Evolutionary conservation across 2,113 vertebrate species (phyloP).

Genomic region (Callaeas wilsoni): DNA sequence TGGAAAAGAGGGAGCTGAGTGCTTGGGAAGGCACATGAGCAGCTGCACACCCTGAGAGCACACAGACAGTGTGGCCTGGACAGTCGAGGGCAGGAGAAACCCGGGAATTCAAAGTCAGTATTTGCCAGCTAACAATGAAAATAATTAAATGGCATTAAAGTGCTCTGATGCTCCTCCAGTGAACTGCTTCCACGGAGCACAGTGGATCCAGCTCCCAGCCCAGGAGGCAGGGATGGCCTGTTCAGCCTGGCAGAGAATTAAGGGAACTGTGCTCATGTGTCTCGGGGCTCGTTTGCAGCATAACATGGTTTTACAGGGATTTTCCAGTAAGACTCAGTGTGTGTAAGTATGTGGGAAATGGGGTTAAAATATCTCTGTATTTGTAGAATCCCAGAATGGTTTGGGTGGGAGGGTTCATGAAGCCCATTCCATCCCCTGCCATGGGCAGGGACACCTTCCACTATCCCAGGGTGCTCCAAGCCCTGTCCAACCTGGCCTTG

Average conservation of each 20-base stretch:
- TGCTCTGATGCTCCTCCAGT: too few species aligned
- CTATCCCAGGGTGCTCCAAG: neutral
- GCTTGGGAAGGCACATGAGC: neutral
- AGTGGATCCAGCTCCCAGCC: neutral
- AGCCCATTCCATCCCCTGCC: neutral
- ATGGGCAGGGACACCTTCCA: neutral
- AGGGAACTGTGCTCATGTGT: neutral
- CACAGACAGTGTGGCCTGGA: fast-evolving
- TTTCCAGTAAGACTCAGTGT: neutral
- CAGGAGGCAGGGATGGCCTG: fast-evolving
- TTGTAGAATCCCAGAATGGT: neutral
- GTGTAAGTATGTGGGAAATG: neutral
- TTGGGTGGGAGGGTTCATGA: neutral
- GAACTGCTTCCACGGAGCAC: neutral
- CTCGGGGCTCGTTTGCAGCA: fast-evolving
- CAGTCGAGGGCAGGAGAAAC: neutral
- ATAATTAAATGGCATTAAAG: neutral
- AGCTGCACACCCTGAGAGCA: neutral
- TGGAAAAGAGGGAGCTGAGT: neutral
- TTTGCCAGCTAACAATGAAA: neutral
- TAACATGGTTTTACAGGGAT: fast-evolving
- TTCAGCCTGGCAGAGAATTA: neutral
- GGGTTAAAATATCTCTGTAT: neutral
- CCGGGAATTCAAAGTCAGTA: neutral
- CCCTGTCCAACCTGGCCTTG: fast-evolving